A percentile compares a stretch with the other conserved stretches of the same genome.
Conservation (phyloP, 2,888 invertebrate genomes). For the Plutella xylostella region DNA sequence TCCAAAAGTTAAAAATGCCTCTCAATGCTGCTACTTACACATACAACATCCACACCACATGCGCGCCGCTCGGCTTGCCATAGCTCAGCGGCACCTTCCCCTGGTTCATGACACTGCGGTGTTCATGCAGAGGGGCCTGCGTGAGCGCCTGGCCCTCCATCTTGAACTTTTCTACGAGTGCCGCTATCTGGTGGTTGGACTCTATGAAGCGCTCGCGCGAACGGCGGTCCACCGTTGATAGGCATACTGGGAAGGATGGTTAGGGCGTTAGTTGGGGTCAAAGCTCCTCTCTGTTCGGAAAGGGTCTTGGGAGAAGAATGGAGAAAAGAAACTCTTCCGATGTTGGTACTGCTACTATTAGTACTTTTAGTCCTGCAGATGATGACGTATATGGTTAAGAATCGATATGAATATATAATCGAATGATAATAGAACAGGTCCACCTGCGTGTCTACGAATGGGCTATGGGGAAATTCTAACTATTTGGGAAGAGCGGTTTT, state of each 20-base stretch:
- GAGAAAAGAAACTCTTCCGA: not conserved
- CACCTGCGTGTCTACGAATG: too few species aligned
- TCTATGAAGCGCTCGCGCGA: constrained; percentile 93
- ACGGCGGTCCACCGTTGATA: constrained; percentile 72
- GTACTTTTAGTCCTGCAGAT: too few species aligned
- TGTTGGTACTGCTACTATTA: not conserved
- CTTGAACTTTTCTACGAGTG: constrained; percentile 91
- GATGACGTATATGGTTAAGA: too few species aligned
- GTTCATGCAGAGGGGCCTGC: constrained; percentile 70
- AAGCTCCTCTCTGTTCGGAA: too few species aligned
- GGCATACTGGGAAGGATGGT: constrained; percentile 69
- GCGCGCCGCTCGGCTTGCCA: constrained; percentile 77
- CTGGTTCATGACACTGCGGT: constrained; percentile 70
- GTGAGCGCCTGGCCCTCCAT: constrained; percentile 83
- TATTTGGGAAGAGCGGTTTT: too few species aligned
- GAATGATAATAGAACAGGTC: too few species aligned
- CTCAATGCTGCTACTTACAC: constrained; percentile 54
- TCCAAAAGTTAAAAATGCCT: too few species aligned
- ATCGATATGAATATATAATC: too few species aligned
- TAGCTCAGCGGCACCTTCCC: constrained; percentile 81
- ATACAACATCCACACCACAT: constrained; percentile 77
- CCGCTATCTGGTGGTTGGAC: constrained; percentile 93
- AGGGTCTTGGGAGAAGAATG: not conserved
- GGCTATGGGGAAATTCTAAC: too few species aligned
- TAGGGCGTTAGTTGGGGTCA: too few species aligned